Conservation (phyloP, 2,888 invertebrate species). For the Piscicola geometra region DNA sequence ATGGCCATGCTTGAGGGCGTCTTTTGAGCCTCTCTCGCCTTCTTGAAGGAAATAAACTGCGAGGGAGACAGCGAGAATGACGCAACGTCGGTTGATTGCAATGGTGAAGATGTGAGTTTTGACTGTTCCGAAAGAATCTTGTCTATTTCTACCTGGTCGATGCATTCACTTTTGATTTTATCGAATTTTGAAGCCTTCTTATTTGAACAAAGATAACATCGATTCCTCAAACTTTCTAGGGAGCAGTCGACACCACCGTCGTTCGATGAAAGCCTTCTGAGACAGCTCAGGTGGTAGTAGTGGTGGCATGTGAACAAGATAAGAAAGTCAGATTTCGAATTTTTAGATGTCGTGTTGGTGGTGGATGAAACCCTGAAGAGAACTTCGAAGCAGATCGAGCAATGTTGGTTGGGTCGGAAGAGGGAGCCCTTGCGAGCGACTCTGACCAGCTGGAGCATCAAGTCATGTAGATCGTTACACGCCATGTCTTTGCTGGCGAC, state of each 20-base stretch:
- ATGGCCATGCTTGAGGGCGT: not conserved
- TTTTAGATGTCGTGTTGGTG: not conserved
- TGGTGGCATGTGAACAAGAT: constrained; percentile 56
- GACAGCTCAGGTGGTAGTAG: constrained; percentile 52
- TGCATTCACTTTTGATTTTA: not conserved
- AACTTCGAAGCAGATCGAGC: constrained; percentile 51
- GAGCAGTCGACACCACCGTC: not conserved
- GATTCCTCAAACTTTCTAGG: not conserved
- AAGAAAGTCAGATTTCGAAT: constrained; percentile 46
- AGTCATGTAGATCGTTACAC: constrained; percentile 65
- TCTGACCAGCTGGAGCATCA: constrained; percentile 51
- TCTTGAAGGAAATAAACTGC: not conserved
- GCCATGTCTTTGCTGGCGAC: constrained; percentile 66
- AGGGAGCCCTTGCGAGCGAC: constrained; percentile 52
- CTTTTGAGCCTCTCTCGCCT: not conserved
- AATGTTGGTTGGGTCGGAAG: constrained; percentile 48
- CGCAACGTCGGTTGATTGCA: not conserved
- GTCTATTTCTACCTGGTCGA: not conserved
- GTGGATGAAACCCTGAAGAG: not conserved
- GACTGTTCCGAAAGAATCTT: constrained; percentile 1
- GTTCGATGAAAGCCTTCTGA: constrained; percentile 33
- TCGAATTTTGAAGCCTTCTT: not conserved
- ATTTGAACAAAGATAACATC: not conserved
- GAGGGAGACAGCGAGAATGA: constrained; percentile 3
- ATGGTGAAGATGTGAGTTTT: not conserved